Conservation (phyloP, 2,113 vertebrate genomes). For the Zeus faber region DNA sequence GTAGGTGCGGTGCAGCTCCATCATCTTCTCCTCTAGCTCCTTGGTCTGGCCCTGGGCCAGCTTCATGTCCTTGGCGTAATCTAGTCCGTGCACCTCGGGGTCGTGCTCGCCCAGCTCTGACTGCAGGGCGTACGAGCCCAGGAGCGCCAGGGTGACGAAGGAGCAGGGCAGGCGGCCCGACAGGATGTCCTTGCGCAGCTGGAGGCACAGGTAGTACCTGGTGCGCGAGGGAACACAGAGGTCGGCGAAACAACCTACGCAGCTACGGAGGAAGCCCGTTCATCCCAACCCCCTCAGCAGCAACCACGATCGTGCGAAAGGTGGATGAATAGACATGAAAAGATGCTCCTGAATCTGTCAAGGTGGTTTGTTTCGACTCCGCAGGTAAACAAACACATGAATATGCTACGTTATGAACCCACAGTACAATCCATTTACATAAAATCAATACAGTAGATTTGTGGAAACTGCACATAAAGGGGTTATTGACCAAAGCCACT, state of each 20-base stretch:
- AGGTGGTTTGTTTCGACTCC: too few species aligned
- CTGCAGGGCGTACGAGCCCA: conserved; percentile 95
- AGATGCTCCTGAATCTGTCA: too few species aligned
- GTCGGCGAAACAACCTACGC: not conserved
- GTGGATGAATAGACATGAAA: too few species aligned
- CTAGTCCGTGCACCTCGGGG: conserved; percentile 80
- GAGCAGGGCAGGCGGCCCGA: conserved; percentile 89
- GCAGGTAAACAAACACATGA: too few species aligned
- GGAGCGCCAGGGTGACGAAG: conserved; percentile 91
- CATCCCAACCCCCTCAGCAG: too few species aligned
- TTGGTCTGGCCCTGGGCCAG: conserved; percentile 90
- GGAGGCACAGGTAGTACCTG: conserved; percentile 86
- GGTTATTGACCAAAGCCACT: too few species aligned
- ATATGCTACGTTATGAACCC: too few species aligned
- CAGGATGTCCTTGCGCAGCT: conserved; percentile 92
- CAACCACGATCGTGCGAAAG: too few species aligned
- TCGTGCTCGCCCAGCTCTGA: conserved; percentile 96
- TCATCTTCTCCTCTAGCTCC: conserved; percentile 95
- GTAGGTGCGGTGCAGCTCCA: conserved; percentile 93
- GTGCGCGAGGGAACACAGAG: not conserved
- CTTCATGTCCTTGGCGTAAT: conserved; percentile 89
- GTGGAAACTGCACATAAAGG: too few species aligned
- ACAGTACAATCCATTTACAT: too few species aligned
- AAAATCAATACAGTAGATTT: too few species aligned
- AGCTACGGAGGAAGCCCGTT: too few species aligned